Base-by-base conservation (phyloP, 2,888 invertebrate genomes). In the Rhimphoctona megacephalus region DNA sequence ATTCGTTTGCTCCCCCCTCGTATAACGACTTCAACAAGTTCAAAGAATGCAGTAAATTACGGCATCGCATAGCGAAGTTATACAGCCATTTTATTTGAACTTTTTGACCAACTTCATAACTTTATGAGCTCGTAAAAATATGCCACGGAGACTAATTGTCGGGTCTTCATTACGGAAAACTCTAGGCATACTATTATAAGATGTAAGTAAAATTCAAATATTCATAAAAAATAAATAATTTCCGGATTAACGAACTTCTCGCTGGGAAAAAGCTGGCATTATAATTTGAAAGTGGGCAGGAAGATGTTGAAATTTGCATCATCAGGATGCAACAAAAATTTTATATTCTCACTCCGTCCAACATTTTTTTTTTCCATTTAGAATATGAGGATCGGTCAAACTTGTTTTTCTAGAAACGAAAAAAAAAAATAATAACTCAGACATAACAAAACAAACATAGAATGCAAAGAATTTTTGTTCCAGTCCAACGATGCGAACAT, bases 11-110 rank as follows among this genome's bases (percentile, higher is more conserved):
- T 61, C 11, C 66, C 57, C 66, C 43, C 66, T 39, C 39, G 39
- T 43, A 64, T 66, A 30, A 81, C 78, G 19, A 67, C 67, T 72
- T 72, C 69, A 66, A 74, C 66, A 54, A 72, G 36, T 36, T 49
- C 6, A 43, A 73, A 80, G 72, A 70, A 25, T 46, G 43, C 79
- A 61, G 61, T 70, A 46, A 54, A 54, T 54, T 39, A 67, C 9
- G 66, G 17, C 11, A 57, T 70, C 19, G 30, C n/a, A 30, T 22
- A 4, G 14, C 19, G 39, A 69, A 39, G 19, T 17, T 54, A 25
- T 46, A 19, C 43, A 57, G 14, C n/a, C 9, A 19, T 54, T 79
- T 79, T 30, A 69, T 79, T 64, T 36, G 22, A 17, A 57, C 33
- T 54, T 80, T 61, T 25, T 7, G 2, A 36, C 33, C 33, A 78